Percentiles rank a stretch among this genome's conserved stretches.
These are phyloP conservation scores for Carposina sasakii DNA, from an alignment of 1,140 invertebrate genomes.

Conservation along the genomic window DNA sequence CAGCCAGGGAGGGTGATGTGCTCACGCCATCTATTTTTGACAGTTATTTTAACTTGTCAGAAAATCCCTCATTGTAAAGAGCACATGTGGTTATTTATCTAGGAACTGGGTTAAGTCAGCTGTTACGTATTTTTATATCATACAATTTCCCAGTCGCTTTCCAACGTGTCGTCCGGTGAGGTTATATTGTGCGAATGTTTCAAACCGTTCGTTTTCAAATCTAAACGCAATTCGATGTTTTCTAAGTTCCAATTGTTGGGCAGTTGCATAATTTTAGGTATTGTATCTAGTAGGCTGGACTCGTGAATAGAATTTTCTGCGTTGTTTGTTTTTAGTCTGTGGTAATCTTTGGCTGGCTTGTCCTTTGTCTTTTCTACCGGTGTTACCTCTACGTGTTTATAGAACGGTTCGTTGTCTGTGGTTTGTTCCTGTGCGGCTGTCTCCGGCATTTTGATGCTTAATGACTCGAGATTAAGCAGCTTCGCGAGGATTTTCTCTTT, in stretches of 20 bases:
- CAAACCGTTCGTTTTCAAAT: conserved; percentile 36
- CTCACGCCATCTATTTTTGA: too few relatives aligned
- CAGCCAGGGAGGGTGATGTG: too few relatives aligned
- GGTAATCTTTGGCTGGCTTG: conserved; percentile 16
- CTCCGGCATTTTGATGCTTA: conserved; percentile 40
- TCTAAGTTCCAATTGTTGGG: conserved; percentile 64
- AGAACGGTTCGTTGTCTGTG: not conserved
- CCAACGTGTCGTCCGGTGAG: conserved; percentile 52
- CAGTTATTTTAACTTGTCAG: too few relatives aligned
- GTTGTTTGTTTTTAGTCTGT: conserved; percentile 17
- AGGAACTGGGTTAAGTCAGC: too few relatives aligned
- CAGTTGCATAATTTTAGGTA: conserved; percentile 56
- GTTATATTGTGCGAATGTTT: conserved; percentile 32
- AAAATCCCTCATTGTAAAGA: too few relatives aligned
- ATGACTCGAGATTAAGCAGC: conserved; percentile 63
- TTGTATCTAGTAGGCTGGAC: conserved; percentile 37
- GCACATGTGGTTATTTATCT: too few relatives aligned
- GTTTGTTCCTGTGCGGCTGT: not conserved
- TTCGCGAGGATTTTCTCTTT: conserved; percentile 69
- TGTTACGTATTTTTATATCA: conserved; percentile 22
- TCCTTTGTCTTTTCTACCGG: conserved; percentile 14
- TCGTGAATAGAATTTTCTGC: conserved; percentile 22
- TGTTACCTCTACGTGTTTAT: conserved; percentile 5
- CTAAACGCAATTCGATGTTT: conserved; percentile 51
- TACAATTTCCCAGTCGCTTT: conserved; percentile 62